Conservation (phyloP, 2,113 vertebrate genomes). For the Cepphus grylle region DNA sequence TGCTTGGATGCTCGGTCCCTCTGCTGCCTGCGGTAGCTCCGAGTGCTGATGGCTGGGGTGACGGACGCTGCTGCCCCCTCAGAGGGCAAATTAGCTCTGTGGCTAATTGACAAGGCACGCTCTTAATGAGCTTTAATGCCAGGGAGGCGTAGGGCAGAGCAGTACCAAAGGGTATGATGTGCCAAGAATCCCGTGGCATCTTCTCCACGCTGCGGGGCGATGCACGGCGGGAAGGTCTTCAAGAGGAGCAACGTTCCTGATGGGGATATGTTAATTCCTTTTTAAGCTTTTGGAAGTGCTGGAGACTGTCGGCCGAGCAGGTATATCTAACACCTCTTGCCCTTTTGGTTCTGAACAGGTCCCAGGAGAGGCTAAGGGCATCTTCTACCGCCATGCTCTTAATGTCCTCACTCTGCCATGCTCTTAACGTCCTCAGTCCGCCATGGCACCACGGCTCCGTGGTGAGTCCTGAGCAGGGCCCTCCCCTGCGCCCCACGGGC, state of each 20-base stretch:
- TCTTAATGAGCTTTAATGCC: background rate
- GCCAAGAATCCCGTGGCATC: background rate
- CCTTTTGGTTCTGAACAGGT: rapidly evolving
- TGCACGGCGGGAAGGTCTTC: rapidly evolving
- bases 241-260: rapidly evolving
- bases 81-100: background rate
- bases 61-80: rapidly evolving
- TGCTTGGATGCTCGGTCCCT: no score
- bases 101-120: background rate
- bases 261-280: background rate
- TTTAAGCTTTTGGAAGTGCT: background rate
- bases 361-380: rapidly evolving
- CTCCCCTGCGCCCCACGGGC: rapidly evolving
- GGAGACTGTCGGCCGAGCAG: background rate
- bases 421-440: background rate
- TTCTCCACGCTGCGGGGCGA: background rate
- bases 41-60: background rate
- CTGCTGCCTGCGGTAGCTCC: background rate
- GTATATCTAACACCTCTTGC: background rate
- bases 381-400: rapidly evolving
- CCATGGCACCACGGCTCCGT: background rate
- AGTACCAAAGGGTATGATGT: background rate
- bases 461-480: background rate
- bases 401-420: rapidly evolving
- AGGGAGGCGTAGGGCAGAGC: background rate